Evolutionary conservation across 2,797 vertebrate genomes (phyloP), one percentile per base, ranked within the genome.

Genomic region (Morus bassanus): DNA sequence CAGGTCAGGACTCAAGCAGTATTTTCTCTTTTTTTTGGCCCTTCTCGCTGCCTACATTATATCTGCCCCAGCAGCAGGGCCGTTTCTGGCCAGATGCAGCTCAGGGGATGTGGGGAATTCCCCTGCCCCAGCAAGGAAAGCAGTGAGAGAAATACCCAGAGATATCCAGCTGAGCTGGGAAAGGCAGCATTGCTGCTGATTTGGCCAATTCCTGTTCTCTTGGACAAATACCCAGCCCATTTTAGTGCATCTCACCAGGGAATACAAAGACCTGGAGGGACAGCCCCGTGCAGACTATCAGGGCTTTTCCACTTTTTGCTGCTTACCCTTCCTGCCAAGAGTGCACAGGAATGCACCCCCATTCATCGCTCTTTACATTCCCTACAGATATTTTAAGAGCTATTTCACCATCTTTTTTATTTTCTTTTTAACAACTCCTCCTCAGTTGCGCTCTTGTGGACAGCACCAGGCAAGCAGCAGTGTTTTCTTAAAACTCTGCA

Each of bases 41-140:
- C 19, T 81, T 56, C 4, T 46, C 4, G 1, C 39, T 41, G 46
- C 6, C 60, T 30, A 9, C 1, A 0, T 50, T 9, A 11, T 1
- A 39, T 43, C 65, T 54, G 63, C 27, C 30, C 18, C 64, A 50
- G 46, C 50, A 76, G 11, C 27, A 10, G 39, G 60, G 69, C n/a
- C 4, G 1, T 16, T 68, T 19, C 28, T 60, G 65, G 46, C 57
- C 67, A 57, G 72, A 46, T 5, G 11, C 60, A 70, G 46, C 46
- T 31, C 39, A 35, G 51, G 13, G 31, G 35, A 61, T 18, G 43
- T 0, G 3, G 28, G 51, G 15, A 79, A 70, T 19, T 68, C 74
- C 33, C 50, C 30, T 14, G 31, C 9, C 53, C 45, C 59, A 24
- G 31, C 2, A 1, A 11, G n/a, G 31, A 31, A 25, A 39, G n/a